phyloP scores from a whole-genome alignment of 2,797 vertebrate species.

The Spinus olivaceus region DNA sequence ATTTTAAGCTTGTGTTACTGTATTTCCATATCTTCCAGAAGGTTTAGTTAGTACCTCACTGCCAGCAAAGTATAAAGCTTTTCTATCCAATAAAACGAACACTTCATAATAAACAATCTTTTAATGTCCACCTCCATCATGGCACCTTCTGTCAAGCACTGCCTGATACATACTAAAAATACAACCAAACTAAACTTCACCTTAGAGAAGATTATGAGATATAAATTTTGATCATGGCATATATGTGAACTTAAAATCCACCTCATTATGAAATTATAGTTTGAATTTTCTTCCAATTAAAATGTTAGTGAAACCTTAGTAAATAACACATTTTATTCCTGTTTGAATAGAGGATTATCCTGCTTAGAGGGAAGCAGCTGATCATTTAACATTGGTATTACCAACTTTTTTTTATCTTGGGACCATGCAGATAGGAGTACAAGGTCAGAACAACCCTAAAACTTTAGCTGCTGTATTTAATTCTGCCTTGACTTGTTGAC shows the following conservation, averaged over 20 bases:
- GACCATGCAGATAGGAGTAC: neutral
- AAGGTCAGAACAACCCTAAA: conserved; percentile 16
- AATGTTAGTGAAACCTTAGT: neutral
- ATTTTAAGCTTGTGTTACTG: neutral
- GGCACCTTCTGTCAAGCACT: neutral
- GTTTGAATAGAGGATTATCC: neutral
- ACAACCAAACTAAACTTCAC: neutral
- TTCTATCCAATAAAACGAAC: neutral
- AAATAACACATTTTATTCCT: neutral
- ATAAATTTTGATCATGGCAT: neutral
- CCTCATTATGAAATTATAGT: neutral
- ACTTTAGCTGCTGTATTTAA: neutral
- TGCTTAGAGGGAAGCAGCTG: neutral
- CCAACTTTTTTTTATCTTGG: neutral
- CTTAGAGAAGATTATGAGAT: neutral
- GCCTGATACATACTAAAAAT: neutral
- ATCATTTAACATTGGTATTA: neutral
- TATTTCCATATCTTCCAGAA: neutral
- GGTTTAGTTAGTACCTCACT: neutral
- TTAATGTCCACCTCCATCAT: neutral
- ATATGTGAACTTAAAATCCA: neutral
- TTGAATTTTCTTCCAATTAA: neutral
- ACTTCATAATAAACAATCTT: neutral
- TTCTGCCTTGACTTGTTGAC: conserved; percentile 31
- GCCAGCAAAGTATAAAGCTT: neutral